Percentiles rank a stretch among this genome's conserved stretches.
Evolutionary conservation across 2,797 vertebrate genomes (phyloP).

Genomic region (Spinus pinus): DNA sequence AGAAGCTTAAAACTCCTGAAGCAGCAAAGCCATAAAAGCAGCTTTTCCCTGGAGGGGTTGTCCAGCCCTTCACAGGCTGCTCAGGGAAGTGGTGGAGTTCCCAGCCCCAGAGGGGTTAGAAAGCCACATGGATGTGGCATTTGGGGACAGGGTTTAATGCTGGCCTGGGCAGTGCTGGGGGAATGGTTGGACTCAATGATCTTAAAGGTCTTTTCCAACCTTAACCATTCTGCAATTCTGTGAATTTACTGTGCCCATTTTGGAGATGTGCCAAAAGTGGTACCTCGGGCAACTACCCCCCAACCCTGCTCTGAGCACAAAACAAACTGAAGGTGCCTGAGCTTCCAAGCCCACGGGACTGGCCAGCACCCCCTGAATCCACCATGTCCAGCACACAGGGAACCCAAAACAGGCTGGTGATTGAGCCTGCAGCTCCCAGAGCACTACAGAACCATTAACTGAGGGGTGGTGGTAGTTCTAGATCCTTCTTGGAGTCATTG

Average conservation of each 20-base stretch:
- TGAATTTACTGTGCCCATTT: rapidly evolving
- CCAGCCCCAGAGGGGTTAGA: not conserved
- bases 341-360: rapidly evolving
- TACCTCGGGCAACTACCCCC: rapidly evolving
- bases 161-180: not conserved
- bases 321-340: not conserved
- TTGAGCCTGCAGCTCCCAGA: not conserved
- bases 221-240: not conserved
- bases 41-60: not conserved
- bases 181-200: rapidly evolving
- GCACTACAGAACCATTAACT: not conserved
- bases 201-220: not conserved
- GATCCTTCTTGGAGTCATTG: not conserved
- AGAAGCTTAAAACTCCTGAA: not conserved
- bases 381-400: rapidly evolving
- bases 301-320: rapidly evolving
- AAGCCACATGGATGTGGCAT: not conserved
- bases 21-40: not conserved
- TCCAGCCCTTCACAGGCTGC: not conserved
- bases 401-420: not conserved
- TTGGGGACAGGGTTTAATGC: not conserved
- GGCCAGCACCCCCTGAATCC: not conserved
- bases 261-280: not conserved
- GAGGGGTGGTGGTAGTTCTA: not conserved
- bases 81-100: not conserved